A percentile compares a stretch with the other conserved stretches of the same genome.
These are phyloP conservation scores for human (Homo sapiens) DNA, from an alignment of 2,113 vertebrate genomes.

Conservation along the genomic window GRCh38 chr1:183788001-183788500, in stretches of 20 bases:
- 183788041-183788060: neutral
- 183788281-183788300: neutral
- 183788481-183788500: neutral
- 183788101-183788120: neutral
- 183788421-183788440: neutral
- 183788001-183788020: neutral
- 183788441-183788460: neutral
- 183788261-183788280: neutral
- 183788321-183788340: neutral
- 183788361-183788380: neutral
- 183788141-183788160: neutral
- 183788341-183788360: neutral
- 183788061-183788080: neutral
- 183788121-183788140: neutral
- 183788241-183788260: neutral
- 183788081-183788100: neutral
- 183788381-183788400: neutral
- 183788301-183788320: neutral
- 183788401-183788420: neutral
- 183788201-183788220: neutral
- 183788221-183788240: neutral
- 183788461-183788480: neutral
- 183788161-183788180: neutral
- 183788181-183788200: neutral
- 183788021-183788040: neutral